Base-by-base conservation (phyloP, 2,113 vertebrate species). In the Percina caprodes region DNA sequence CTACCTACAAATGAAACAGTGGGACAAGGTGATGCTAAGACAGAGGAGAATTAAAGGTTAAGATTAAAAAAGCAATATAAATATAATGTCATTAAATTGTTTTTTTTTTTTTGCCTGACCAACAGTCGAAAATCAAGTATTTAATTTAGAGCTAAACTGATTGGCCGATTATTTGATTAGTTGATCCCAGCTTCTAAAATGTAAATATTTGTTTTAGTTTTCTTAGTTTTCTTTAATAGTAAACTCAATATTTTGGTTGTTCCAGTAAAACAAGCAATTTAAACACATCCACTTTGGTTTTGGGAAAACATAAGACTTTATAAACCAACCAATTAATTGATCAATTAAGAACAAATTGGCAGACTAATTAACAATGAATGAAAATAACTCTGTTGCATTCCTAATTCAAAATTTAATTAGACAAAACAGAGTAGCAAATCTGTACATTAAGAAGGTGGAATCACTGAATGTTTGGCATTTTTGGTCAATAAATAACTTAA, bases 1-100 rank as follows among this genome's bases (percentile, higher is more conserved):
- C 77, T 80, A 77, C 35, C 77, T 76, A 59, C 67, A 82, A 81
- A 89, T 83, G 70, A 87, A 82, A 77, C 49, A 49, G 59, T 58
- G 68, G 69, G 55, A 59, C 70, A 21, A 62, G 61, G 75, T 35
- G 67, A 39, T 60, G 70, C 19, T 11, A 49, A 67, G 56, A 7
- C 3, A 6, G 18, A 55, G 33, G n/a, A 19, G 51, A 77, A 79
- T 72, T 52, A 60, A 59, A 74, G 60, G 39, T 59, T 1, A 2
- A 58, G n/a, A n/a, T n/a, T n/a, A 74, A 33, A 69, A 73, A 77
- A 65, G 61, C 26, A 77, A 67, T 30, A 30, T 30, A 30, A 30
- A 30, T 30, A 30, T 30, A 30, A 30, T 15, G 6, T 26, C 42
- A 5, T 63, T 11, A 42, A 30, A 54, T 54, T 5, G 19, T 7